Evolutionary conservation across 2,113 vertebrate species (phyloP).

Genomic region (Brachyhypopomus gauderio): DNA sequence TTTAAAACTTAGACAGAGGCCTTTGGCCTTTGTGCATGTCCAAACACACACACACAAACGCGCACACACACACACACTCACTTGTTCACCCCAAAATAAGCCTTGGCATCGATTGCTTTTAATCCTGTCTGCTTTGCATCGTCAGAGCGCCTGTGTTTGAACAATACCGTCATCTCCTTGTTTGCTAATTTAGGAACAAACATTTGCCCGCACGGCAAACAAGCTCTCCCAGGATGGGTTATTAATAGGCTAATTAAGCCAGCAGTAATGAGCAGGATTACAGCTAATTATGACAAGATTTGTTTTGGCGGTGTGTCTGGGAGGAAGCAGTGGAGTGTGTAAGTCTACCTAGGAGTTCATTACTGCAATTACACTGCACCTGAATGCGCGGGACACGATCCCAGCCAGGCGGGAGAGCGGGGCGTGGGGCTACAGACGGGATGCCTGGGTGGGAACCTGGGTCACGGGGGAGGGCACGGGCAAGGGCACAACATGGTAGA

Average conservation of each 20-base stretch:
- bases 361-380: conserved; percentile 85
- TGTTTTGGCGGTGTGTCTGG: conserved; percentile 95
- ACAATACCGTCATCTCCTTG: conserved; percentile 92
- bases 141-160: conserved; percentile 84
- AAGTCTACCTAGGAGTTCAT: conserved; percentile 94
- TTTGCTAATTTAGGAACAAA: conserved; percentile 99
- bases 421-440: conserved; percentile 54
- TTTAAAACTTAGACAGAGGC: neutral
- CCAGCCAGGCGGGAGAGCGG: conserved; percentile 23
- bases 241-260: conserved; percentile 99
- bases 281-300: conserved; percentile 98
- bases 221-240: conserved; percentile 94
- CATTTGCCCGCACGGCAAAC: conserved; percentile 95
- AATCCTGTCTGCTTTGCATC: conserved; percentile 78
- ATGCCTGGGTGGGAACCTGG: conserved; percentile 28
- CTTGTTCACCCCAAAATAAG: conserved; percentile 53
- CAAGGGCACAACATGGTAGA: conserved; percentile 57
- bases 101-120: conserved; percentile 59
- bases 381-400: conserved; percentile 81
- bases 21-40: too few species aligned
- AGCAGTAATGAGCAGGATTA: conserved; percentile 98
- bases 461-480: conserved; percentile 55
- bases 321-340: conserved; percentile 88
- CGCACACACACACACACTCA: conserved; percentile 1
- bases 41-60: neutral